Conservation (phyloP, 2,888 invertebrate species). For the Arge pagana region DNA sequence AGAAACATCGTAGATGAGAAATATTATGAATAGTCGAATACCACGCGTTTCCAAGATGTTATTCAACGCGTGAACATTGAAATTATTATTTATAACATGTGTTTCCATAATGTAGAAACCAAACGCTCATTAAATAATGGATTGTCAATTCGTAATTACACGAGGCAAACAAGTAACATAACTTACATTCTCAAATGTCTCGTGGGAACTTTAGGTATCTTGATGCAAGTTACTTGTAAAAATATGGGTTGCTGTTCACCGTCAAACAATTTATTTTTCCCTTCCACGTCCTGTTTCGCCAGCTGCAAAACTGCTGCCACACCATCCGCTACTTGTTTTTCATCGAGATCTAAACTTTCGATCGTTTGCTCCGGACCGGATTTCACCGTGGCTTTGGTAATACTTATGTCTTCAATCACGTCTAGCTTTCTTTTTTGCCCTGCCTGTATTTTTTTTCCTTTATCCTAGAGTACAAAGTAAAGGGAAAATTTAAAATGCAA, state of each 20-base stretch:
- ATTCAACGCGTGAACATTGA: slow-evolving; percentile 14
- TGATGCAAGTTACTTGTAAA: slow-evolving; percentile 66
- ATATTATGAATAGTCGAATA: no score
- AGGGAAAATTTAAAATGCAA: no score
- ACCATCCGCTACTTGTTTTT: slow-evolving; percentile 46
- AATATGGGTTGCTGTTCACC: slow-evolving; percentile 63
- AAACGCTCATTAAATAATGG: slow-evolving; percentile 10
- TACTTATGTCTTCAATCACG: no score
- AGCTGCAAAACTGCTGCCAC: slow-evolving; percentile 53
- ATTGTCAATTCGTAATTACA: slow-evolving; percentile 8
- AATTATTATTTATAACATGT: slow-evolving; percentile 1
- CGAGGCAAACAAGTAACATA: slow-evolving; percentile 12
- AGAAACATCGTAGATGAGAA: not conserved
- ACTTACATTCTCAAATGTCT: slow-evolving; percentile 69
- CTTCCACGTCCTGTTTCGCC: slow-evolving; percentile 43
- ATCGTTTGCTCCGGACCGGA: no score
- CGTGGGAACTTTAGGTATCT: slow-evolving; percentile 66
- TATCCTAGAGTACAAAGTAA: no score
- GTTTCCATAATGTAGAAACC: slow-evolving; percentile 4
- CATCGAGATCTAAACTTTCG: no score
- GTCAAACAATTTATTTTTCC: slow-evolving; percentile 60
- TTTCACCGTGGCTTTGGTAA: no score
- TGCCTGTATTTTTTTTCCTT: no score
- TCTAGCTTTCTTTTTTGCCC: no score
- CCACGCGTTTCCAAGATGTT: not conserved